A percentile compares a stretch with the other conserved stretches of the same genome.
These are phyloP conservation scores for Oncorhynchus clarkii DNA, from an alignment of 2,113 vertebrate species.

Conservation along the genomic window DNA sequence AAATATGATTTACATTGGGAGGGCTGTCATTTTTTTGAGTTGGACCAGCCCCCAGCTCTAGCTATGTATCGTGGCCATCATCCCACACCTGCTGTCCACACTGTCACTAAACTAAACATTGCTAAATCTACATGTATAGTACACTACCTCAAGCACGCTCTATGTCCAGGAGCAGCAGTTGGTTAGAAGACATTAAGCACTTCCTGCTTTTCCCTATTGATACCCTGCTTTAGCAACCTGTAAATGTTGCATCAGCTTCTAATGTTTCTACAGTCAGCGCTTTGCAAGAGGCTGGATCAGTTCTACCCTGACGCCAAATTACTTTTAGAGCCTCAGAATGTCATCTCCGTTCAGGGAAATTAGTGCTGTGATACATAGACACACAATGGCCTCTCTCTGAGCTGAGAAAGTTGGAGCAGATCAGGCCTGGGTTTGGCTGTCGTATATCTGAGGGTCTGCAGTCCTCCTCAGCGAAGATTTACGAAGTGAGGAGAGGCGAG, in stretches of 20 bases:
- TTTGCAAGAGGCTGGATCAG: constrained; percentile 29
- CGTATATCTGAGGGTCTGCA: constrained; percentile 36
- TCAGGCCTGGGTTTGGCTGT: constrained; percentile 24
- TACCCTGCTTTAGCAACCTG: constrained; percentile 44
- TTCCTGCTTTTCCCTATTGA: constrained; percentile 16
- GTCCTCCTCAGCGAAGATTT: constrained; percentile 54
- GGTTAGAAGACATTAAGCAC: too few species aligned
- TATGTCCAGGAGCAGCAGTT: background rate
- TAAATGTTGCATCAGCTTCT: constrained; percentile 34
- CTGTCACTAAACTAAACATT: constrained; percentile 25
- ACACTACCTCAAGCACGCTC: constrained; percentile 22
- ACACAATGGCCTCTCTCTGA: constrained; percentile 18
- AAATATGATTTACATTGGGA: too few species aligned
- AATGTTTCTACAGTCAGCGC: constrained; percentile 12
- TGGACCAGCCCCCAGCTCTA: background rate
- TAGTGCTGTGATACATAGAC: constrained; percentile 15
- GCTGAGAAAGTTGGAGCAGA: constrained; percentile 15
- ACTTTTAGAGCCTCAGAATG: constrained; percentile 20
- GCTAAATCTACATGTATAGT: constrained; percentile 19
- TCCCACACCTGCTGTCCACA: constrained; percentile 20
- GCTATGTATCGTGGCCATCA: constrained; percentile 40
- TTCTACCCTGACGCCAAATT: constrained; percentile 23
- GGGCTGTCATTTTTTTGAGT: too few species aligned
- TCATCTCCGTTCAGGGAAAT: constrained; percentile 36
- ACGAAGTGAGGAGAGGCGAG: constrained; percentile 41